phyloP scores from a whole-genome alignment of 92 coral and sea anemone species.

The Palythoa grandis region DNA sequence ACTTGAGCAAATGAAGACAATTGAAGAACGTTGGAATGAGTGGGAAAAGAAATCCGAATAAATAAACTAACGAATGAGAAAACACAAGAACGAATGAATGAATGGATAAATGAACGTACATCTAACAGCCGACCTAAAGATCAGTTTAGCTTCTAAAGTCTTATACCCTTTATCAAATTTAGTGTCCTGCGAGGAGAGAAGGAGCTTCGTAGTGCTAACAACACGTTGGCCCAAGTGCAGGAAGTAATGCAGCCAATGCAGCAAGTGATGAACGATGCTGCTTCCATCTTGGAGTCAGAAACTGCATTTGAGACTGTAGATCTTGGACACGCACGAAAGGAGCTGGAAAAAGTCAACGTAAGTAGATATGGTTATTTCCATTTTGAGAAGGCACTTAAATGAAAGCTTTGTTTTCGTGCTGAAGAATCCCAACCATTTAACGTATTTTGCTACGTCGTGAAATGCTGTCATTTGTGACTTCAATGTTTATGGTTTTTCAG shows the following conservation, averaged over 20 bases:
- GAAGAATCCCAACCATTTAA: too few species aligned
- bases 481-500: too few species aligned
- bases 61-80: neutral
- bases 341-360: conserved; percentile 84
- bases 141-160: too few species aligned
- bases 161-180: neutral
- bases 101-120: neutral
- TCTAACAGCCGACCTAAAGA: neutral
- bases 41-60: too few species aligned
- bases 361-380: conserved; percentile 20
- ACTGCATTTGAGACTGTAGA: conserved; percentile 75
- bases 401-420: too few species aligned
- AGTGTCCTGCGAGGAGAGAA: conserved; percentile 73
- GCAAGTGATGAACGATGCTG: conserved; percentile 84
- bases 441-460: too few species aligned
- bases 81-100: neutral
- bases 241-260: conserved; percentile 91
- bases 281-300: conserved; percentile 79
- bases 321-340: conserved; percentile 77
- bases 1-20: neutral
- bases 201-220: conserved; percentile 79
- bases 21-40: neutral
- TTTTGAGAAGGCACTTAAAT: neutral
- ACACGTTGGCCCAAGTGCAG: conserved; percentile 80
- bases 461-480: too few species aligned